Evolutionary conservation across 2,888 invertebrate genomes (phyloP).

Genomic region (Rotaria macrura): DNA sequence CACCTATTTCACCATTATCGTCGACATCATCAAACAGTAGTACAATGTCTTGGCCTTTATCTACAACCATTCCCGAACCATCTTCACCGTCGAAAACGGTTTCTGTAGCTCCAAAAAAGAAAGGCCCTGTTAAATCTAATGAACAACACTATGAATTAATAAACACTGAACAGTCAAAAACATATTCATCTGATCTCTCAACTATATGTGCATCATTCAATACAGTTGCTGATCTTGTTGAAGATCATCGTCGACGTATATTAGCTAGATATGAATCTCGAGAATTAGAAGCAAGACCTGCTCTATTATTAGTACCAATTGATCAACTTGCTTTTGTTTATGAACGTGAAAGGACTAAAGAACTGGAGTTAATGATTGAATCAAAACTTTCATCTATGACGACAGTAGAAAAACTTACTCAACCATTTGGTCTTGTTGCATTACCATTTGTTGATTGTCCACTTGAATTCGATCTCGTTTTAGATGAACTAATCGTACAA

Average conservation of each 20-base stretch:
- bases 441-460: conserved; percentile 2
- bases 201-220: background rate
- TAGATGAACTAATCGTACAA: background rate
- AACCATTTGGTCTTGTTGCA: background rate
- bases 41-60: background rate
- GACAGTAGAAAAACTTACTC: background rate
- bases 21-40: background rate
- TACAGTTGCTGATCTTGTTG: background rate
- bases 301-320: background rate
- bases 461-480: background rate
- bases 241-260: background rate
- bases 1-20: background rate
- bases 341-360: background rate
- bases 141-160: background rate
- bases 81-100: background rate
- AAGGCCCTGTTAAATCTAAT: background rate
- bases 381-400: background rate
- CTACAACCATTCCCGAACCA: background rate
- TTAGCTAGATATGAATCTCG: background rate
- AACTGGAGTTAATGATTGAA: background rate
- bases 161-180: background rate
- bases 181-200: background rate
- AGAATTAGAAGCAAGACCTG: background rate
- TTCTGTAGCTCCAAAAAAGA: background rate
- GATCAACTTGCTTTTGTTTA: background rate